phyloP scores from a whole-genome alignment of 2,888 invertebrate species.

The Herminia tarsipennalis region DNA sequence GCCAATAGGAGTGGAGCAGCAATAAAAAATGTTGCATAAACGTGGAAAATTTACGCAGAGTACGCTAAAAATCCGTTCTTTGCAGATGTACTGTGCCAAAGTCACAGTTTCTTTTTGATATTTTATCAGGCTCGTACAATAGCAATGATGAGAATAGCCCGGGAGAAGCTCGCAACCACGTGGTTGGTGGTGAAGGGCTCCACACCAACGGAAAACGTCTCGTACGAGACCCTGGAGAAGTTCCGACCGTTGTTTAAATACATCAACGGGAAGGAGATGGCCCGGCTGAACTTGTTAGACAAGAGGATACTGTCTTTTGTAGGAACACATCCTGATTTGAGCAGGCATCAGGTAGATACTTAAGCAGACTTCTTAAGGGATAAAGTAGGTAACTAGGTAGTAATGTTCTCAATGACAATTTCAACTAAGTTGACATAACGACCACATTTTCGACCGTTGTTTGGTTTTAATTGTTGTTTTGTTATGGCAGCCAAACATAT shows the following conservation, averaged over 20 bases:
- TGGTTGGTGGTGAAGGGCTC: constrained; percentile 67
- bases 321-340: constrained; percentile 71
- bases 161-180: constrained; percentile 67
- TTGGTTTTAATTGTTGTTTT: too few species aligned
- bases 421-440: too few species aligned
- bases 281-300: constrained; percentile 66
- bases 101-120: too few species aligned
- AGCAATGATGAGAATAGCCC: constrained; percentile 73
- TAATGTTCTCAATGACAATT: too few species aligned
- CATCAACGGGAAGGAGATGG: constrained; percentile 69
- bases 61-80: too few species aligned
- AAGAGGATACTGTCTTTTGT: constrained; percentile 64
- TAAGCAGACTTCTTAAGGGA: background rate
- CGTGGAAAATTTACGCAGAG: too few species aligned
- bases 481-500: too few species aligned
- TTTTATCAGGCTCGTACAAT: constrained; percentile 68
- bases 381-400: too few species aligned
- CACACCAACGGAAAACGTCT: constrained; percentile 37
- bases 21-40: too few species aligned
- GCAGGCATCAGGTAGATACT: constrained; percentile 75
- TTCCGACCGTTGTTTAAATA: constrained; percentile 76
- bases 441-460: too few species aligned
- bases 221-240: constrained; percentile 59
- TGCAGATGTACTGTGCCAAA: too few species aligned
- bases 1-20: too few species aligned